phyloP scores from a whole-genome alignment of 2,888 invertebrate genomes.

The Acleris holmiana region DNA sequence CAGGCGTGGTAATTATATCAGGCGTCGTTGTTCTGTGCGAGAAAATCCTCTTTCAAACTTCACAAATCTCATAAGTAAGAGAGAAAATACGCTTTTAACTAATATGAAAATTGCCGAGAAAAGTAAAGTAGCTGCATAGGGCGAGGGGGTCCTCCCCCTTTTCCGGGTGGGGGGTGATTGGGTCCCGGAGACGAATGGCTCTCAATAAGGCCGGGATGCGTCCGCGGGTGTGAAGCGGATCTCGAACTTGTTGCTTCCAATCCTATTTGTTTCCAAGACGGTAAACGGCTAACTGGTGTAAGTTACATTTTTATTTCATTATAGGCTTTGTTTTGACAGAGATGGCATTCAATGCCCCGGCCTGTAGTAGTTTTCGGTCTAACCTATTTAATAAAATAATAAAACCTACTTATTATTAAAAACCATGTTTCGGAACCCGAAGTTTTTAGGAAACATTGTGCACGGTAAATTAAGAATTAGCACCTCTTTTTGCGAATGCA shows the following conservation, averaged over 20 bases:
- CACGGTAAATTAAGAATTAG: too few species aligned
- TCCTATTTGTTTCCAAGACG: conserved; percentile 49
- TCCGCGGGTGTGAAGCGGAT: conserved; percentile 59
- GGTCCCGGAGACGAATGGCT: conserved; percentile 66
- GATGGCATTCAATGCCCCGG: not conserved
- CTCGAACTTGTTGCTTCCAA: conserved; percentile 74
- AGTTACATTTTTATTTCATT: conserved; percentile 25
- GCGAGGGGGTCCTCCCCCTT: conserved; percentile 7
- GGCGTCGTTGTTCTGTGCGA: conserved; percentile 21
- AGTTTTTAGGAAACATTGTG: too few species aligned
- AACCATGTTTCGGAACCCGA: too few species aligned
- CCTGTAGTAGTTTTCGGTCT: not conserved
- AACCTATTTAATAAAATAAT: too few species aligned
- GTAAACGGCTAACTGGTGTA: conserved; percentile 28
- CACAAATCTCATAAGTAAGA: conserved; percentile 37
- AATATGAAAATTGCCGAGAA: conserved; percentile 51
- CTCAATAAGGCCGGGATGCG: conserved; percentile 68
- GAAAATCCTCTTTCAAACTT: conserved; percentile 39
- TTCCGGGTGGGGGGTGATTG: conserved; percentile 48
- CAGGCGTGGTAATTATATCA: conserved; percentile 17
- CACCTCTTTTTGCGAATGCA: too few species aligned
- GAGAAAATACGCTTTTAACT: conserved; percentile 41
- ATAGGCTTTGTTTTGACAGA: conserved; percentile 3
- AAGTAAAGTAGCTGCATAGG: conserved; percentile 46
- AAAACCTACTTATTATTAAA: too few species aligned